phyloP scores from a whole-genome alignment of 2,888 invertebrate genomes.

The Lochmaea crataegi region DNA sequence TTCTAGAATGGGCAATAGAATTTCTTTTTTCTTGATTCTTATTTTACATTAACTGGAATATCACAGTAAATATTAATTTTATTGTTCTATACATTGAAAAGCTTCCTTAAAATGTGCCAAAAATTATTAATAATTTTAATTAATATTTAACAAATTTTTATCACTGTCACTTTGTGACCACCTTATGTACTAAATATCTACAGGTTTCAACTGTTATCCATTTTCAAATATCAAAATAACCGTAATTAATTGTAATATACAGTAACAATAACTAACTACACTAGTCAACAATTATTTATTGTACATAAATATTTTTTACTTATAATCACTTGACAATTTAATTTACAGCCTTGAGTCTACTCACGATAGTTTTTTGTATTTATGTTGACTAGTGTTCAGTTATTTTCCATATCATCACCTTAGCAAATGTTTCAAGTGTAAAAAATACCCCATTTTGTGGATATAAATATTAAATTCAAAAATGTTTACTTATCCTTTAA shows the following conservation, averaged over 20 bases:
- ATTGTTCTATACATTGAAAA: background rate
- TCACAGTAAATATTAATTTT: background rate
- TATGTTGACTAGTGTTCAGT: background rate
- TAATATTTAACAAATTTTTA: conserved; percentile 4
- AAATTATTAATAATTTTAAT: conserved; percentile 1
- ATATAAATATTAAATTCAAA: too few species aligned
- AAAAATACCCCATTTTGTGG: too few species aligned
- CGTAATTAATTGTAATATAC: background rate
- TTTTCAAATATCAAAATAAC: conserved; percentile 9
- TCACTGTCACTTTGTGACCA: conserved; percentile 5
- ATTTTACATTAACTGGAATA: background rate
- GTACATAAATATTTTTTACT: background rate
- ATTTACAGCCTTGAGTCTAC: too few species aligned
- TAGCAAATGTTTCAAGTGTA: too few species aligned
- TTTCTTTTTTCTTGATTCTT: too few species aligned
- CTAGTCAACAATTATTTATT: background rate
- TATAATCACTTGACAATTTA: background rate
- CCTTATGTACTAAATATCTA: conserved; percentile 4
- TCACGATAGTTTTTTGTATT: too few species aligned
- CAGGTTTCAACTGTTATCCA: background rate
- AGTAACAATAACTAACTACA: background rate
- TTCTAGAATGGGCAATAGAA: too few species aligned
- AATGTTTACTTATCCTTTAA: too few species aligned
- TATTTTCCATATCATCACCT: background rate
- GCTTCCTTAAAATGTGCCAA: background rate